phyloP scores from a whole-genome alignment of 2,888 invertebrate species.

The Hedya salicella region DNA sequence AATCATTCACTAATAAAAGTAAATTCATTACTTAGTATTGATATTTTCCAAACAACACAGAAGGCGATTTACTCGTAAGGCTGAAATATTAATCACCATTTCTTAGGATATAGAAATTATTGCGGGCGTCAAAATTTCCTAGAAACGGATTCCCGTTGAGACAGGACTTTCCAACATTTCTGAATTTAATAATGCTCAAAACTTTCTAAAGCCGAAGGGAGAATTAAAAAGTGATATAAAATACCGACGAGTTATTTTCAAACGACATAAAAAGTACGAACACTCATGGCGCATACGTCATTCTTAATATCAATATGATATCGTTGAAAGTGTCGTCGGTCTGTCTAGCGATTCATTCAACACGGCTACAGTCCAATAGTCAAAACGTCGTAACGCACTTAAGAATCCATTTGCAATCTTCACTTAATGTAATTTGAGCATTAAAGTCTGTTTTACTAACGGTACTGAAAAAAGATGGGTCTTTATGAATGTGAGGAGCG shows the following conservation, averaged over 20 bases:
- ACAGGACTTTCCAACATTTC: background rate
- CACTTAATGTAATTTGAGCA: background rate
- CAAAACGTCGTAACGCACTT: background rate
- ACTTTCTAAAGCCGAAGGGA: conserved; percentile 19
- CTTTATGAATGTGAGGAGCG: background rate
- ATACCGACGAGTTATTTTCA: background rate
- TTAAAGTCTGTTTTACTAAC: background rate
- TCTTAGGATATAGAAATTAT: background rate
- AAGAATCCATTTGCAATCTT: background rate
- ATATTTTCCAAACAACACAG: no score
- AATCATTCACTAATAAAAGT: no score
- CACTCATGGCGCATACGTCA: background rate
- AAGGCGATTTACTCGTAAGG: no score
- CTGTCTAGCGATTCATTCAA: conserved; percentile 20
- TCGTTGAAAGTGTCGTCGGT: conserved; percentile 16
- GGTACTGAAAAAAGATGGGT: background rate
- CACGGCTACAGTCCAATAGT: background rate
- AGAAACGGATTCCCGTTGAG: background rate
- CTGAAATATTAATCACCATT: no score
- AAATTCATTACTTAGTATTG: no score
- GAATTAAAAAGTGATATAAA: conserved; percentile 24
- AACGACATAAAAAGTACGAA: background rate
- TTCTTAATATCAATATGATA: background rate
- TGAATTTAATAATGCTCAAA: conserved; percentile 20
- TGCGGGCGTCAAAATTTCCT: background rate